Evolutionary conservation across 1,140 invertebrate species (phyloP).

Genomic region (Brachionus manjavacas): DNA sequence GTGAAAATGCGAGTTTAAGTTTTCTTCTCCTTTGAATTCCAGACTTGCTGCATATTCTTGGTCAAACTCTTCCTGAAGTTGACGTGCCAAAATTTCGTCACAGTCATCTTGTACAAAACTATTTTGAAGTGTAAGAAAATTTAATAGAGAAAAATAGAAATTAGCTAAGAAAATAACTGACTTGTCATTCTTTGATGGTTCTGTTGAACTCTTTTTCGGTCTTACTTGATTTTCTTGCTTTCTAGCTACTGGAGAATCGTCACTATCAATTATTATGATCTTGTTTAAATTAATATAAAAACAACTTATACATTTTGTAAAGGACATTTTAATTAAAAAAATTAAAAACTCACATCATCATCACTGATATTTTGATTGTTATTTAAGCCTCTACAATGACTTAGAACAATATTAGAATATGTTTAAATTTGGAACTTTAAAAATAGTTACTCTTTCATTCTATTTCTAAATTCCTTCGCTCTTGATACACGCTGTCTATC

Average conservation of each 20-base stretch:
- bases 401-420: not conserved
- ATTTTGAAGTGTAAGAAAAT: too few species aligned
- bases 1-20: not conserved
- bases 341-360: not conserved
- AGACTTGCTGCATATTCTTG: not conserved
- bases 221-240: not conserved
- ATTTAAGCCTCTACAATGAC: not conserved
- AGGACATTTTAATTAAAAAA: not conserved
- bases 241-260: not conserved
- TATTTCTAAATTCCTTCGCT: not conserved
- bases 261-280: conserved; percentile 3
- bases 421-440: not conserved
- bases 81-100: not conserved
- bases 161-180: too few species aligned
- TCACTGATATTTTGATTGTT: not conserved
- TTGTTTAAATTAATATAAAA: not conserved
- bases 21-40: not conserved
- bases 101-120: not conserved
- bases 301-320: not conserved
- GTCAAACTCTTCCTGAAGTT: conserved; percentile 9
- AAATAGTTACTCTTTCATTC: not conserved
- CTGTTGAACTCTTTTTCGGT: too few species aligned
- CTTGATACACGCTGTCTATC: not conserved
- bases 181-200: not conserved
- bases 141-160: too few species aligned